Evolutionary conservation across 2,113 vertebrate species (phyloP).

Genomic region (Zosterops japonicus): DNA sequence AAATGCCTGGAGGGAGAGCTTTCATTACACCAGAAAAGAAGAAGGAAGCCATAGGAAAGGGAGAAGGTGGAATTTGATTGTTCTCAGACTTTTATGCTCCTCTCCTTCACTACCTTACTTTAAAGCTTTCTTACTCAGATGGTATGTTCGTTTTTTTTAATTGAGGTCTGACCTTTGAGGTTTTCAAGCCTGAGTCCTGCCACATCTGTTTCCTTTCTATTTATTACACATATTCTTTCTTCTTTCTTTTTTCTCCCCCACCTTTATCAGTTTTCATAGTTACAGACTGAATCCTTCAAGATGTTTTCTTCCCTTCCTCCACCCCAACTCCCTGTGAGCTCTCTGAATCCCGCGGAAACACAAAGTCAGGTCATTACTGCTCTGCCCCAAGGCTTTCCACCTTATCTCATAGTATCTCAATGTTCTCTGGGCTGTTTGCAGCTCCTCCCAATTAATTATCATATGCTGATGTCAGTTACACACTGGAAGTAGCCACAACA

Average conservation of each 20-base stretch:
- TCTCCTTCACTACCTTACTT: background rate
- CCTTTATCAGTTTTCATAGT: background rate
- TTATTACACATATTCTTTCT: background rate
- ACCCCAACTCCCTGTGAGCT: background rate
- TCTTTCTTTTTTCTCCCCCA: background rate
- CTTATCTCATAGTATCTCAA: background rate
- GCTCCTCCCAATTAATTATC: background rate
- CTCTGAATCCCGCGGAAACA: background rate
- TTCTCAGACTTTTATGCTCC: background rate
- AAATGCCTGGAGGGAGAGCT: background rate
- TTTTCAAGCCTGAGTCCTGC: background rate
- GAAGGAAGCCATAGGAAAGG: background rate
- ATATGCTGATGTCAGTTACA: background rate
- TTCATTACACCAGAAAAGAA: background rate
- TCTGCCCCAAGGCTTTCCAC: background rate
- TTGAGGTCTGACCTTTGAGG: background rate
- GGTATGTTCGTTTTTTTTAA: background rate
- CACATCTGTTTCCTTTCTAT: background rate
- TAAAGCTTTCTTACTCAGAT: background rate
- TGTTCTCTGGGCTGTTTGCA: background rate
- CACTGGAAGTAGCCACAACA: background rate
- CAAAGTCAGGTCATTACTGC: background rate
- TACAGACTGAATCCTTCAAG: background rate
- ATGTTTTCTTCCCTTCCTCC: background rate
- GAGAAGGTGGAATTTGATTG: background rate